Conservation (phyloP, 2,888 invertebrate species). For the Drosophila neutralis region DNA sequence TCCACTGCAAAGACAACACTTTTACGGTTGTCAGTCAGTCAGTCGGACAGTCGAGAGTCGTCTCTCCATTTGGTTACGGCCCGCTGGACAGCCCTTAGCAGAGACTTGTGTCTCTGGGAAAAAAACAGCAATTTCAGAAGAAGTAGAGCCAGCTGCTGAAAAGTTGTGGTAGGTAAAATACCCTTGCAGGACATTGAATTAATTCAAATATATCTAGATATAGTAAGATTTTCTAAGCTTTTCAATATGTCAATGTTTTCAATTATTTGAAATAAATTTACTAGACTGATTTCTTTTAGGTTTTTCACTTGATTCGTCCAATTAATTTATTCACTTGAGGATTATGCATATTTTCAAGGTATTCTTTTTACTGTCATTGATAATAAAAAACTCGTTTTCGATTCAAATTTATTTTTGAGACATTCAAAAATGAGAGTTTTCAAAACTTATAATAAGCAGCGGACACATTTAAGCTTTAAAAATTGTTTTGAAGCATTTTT, state of each 20-base stretch:
- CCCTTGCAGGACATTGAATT: constrained; percentile 9
- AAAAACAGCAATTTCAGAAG: constrained; percentile 39
- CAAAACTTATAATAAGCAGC: background rate
- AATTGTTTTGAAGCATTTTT: no score
- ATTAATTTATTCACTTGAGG: background rate
- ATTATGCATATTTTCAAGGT: no score
- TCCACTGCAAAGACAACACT: constrained; percentile 69
- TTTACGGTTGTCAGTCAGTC: constrained; percentile 72
- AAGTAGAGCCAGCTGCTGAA: background rate
- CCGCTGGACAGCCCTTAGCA: constrained; percentile 61
- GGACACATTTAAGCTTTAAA: background rate
- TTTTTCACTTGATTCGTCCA: background rate
- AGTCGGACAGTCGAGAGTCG: constrained; percentile 1
- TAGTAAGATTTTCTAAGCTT: background rate
- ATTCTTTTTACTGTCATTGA: no score
- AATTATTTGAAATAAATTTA: background rate
- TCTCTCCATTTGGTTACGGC: constrained; percentile 67
- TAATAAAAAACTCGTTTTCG: no score
- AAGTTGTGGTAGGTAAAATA: constrained; percentile 9
- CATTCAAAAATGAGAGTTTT: background rate
- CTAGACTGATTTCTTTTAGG: background rate
- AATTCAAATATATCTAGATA: background rate
- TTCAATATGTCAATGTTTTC: background rate
- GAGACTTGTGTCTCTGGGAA: constrained; percentile 48
- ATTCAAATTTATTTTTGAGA: no score